A percentile compares a stretch with the other conserved stretches of the same genome.
Evolutionary conservation across 1,140 invertebrate species (phyloP).

Genomic region (Capitella teleta): DNA sequence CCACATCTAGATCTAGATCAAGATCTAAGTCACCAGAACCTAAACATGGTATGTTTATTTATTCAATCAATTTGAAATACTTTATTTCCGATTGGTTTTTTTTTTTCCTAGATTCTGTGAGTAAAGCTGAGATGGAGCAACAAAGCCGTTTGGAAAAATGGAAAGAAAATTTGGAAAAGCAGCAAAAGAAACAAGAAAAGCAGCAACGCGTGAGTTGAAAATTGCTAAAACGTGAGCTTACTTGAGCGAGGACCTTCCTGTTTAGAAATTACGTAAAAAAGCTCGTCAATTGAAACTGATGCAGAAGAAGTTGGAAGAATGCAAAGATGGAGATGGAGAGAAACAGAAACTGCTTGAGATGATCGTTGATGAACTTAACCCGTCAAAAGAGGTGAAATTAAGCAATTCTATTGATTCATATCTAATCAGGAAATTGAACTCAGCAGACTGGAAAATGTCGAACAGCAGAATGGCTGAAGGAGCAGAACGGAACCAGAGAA

Average conservation of each 20-base stretch:
- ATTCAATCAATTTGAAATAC: too few species aligned
- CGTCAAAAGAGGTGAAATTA: too few species aligned
- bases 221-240: too few species aligned
- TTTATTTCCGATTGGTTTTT: too few species aligned
- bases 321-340: constrained; percentile 2
- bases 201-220: constrained; percentile 10
- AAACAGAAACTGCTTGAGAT: neutral
- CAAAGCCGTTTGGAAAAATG: constrained; percentile 12
- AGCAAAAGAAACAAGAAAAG: constrained; percentile 12
- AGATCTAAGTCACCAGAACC: constrained; percentile 8
- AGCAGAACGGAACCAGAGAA: too few species aligned
- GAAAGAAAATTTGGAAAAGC: constrained; percentile 16
- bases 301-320: constrained; percentile 10
- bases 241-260: too few species aligned
- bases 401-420: too few species aligned
- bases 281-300: constrained; percentile 8
- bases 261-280: constrained; percentile 7
- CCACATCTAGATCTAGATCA: constrained; percentile 11
- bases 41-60: too few species aligned
- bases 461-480: too few species aligned
- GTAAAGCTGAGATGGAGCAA: constrained; percentile 9
- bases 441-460: too few species aligned
- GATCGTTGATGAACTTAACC: neutral
- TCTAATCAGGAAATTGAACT: too few species aligned
- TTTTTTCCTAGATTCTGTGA: too few species aligned